Percentiles rank a stretch among this genome's conserved stretches.
Conservation (phyloP, 2,113 vertebrate species). For the Mus pahari region DNA sequence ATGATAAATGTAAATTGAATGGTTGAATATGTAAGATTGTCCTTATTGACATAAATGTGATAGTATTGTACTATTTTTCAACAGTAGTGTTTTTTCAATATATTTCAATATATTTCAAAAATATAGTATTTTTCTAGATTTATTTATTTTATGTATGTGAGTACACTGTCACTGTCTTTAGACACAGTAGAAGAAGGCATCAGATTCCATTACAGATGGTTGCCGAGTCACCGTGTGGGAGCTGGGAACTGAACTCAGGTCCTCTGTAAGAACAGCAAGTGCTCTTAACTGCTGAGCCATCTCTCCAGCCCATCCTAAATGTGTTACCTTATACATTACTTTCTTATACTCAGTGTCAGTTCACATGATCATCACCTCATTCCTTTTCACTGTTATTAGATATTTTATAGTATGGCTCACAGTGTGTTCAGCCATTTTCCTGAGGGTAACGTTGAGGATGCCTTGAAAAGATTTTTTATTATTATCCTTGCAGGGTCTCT, state of each 20-base stretch:
- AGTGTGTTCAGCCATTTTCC: neutral
- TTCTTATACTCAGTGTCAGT: slow-evolving; percentile 31
- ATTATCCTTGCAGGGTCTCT: neutral
- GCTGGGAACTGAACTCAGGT: neutral
- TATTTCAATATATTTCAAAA: too few relatives aligned
- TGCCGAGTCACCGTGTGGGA: neutral
- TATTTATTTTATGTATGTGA: too few relatives aligned
- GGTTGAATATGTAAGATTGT: neutral
- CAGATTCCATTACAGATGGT: neutral
- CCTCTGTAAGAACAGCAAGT: neutral
- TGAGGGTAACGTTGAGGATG: neutral
- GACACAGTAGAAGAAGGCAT: neutral
- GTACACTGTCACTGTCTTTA: too few relatives aligned
- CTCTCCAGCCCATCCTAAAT: neutral
- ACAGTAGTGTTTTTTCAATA: too few relatives aligned
- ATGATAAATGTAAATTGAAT: neutral
- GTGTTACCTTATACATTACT: neutral
- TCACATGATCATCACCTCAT: neutral
- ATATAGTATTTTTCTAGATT: too few relatives aligned
- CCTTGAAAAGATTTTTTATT: neutral
- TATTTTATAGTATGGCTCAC: neutral
- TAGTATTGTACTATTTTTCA: neutral
- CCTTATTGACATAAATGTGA: slow-evolving; percentile 23
- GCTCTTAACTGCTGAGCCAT: neutral
- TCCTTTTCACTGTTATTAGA: neutral